phyloP scores from a whole-genome alignment of 1,140 invertebrate genomes.

The Anoplolepis gracilipes region DNA sequence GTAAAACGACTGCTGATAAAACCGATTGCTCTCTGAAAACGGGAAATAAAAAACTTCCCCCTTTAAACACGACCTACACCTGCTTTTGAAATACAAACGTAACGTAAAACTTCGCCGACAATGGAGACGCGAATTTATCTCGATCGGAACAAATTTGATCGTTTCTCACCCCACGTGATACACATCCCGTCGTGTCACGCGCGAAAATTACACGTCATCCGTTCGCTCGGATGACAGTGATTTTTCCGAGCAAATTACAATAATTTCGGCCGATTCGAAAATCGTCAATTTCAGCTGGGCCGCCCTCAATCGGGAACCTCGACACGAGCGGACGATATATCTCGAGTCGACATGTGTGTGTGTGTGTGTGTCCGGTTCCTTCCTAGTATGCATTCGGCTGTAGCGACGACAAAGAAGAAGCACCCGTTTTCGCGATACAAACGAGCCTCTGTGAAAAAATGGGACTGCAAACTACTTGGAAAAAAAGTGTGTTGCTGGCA shows the following conservation, averaged over 20 bases:
- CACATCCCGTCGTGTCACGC: background rate
- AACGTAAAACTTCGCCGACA: background rate
- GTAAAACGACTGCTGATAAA: slow-evolving; percentile 27
- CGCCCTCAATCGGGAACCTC: background rate
- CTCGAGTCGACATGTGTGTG: background rate
- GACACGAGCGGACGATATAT: slow-evolving; percentile 16
- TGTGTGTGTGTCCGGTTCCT: background rate
- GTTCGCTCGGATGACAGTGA: background rate
- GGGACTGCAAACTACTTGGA: background rate
- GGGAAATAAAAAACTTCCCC: slow-evolving; percentile 4
- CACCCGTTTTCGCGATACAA: slow-evolving; percentile 30
- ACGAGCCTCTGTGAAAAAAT: slow-evolving; percentile 30
- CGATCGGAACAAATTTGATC: background rate
- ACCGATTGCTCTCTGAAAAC: background rate
- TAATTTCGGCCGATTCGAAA: slow-evolving; percentile 46
- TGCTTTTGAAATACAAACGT: background rate
- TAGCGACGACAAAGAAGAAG: slow-evolving; percentile 18
- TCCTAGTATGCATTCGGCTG: background rate
- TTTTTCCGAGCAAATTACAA: slow-evolving; percentile 35
- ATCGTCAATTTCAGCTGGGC: slow-evolving; percentile 36
- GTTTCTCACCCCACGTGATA: background rate
- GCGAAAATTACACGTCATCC: slow-evolving; percentile 1
- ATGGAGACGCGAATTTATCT: background rate
- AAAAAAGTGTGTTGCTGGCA: slow-evolving; percentile 30
- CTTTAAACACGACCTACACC: no score